phyloP scores from a whole-genome alignment of 2,888 invertebrate species.

The Sycophila texana region DNA sequence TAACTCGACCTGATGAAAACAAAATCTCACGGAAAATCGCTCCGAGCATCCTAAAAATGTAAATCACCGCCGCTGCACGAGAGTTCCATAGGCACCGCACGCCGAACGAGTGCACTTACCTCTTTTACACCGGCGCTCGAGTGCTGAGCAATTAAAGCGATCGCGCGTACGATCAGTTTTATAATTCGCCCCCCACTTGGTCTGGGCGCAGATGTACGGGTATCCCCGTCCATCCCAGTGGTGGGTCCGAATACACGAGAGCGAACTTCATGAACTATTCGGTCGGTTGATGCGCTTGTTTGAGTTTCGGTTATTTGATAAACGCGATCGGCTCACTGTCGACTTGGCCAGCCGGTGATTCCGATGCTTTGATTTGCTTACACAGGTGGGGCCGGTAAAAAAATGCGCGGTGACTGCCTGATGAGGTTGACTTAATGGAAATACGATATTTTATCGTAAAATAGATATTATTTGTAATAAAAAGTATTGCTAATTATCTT shows the following conservation, averaged over 20 bases:
- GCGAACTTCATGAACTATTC: too few relatives aligned
- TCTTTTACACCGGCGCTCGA: conserved; percentile 69
- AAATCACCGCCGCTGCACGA: conserved; percentile 15
- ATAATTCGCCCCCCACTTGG: conserved; percentile 49
- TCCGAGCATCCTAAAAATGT: conserved; percentile 12
- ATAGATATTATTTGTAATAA: too few relatives aligned
- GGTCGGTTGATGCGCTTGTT: too few relatives aligned
- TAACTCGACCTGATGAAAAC: background rate
- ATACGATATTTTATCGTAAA: too few relatives aligned
- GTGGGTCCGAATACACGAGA: background rate
- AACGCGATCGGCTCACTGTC: too few relatives aligned
- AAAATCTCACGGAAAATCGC: background rate
- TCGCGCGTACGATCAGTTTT: conserved; percentile 58
- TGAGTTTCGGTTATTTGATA: too few relatives aligned
- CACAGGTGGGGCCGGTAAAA: too few relatives aligned
- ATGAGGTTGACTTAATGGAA: too few relatives aligned
- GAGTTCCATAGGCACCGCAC: conserved; percentile 21
- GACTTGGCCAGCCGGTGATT: too few relatives aligned
- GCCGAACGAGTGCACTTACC: conserved; percentile 60
- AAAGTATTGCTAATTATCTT: too few relatives aligned
- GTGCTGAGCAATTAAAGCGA: conserved; percentile 72
- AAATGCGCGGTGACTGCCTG: too few relatives aligned
- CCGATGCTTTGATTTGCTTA: too few relatives aligned
- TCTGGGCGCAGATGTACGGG: background rate
- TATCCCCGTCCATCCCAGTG: background rate